Evolutionary conservation across 2,113 vertebrate species (phyloP), one percentile per base, ranked within the genome.

Genomic region (Sisor rabdophorus): DNA sequence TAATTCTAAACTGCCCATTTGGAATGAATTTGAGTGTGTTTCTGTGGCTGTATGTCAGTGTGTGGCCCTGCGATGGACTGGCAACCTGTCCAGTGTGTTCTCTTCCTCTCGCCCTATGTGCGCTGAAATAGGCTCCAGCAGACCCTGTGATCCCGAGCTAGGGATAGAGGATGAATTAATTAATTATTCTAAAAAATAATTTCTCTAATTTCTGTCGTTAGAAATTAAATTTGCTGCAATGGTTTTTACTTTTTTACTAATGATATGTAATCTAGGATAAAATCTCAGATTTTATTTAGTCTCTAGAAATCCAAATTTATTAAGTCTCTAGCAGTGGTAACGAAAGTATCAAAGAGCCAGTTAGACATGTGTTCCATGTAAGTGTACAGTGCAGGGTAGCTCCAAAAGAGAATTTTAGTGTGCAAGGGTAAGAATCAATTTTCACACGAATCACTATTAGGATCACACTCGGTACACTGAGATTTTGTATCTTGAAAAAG

Each of bases 191-290:
- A n/a, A n/a, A n/a, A n/a, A n/a, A n/a, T n/a, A n/a, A n/a, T n/a
- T n/a, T n/a, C n/a, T n/a, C n/a, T n/a, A n/a, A n/a, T 95, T 95
- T 95, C 95, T 94, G 94, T 92, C 94, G 93, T 94, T 93, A 95
- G 93, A 93, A 94, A 95, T 96, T 94, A 92, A 90, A 92, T 91
- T 92, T 87, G 90, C 71, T 87, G 88, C 92, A 90, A 40, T 83
- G n/a, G n/a, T n/a, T n/a, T n/a, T n/a, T n/a, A n/a, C n/a, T n/a
- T n/a, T n/a, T n/a, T n/a, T n/a, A n/a, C 89, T 90, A 91, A 89
- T 91, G 92, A 84, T 83, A 92, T 86, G 85, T 79, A 64, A 87
- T 78, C 74, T 59, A 75, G 44, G 48, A 84, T 48, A 26, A 72
- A 84, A 85, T 64, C 40, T 69, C 67, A 69, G 75, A 79, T 79